Evolutionary conservation across 2,113 vertebrate genomes (phyloP).

Genomic region (Oenanthe oenanthe): DNA sequence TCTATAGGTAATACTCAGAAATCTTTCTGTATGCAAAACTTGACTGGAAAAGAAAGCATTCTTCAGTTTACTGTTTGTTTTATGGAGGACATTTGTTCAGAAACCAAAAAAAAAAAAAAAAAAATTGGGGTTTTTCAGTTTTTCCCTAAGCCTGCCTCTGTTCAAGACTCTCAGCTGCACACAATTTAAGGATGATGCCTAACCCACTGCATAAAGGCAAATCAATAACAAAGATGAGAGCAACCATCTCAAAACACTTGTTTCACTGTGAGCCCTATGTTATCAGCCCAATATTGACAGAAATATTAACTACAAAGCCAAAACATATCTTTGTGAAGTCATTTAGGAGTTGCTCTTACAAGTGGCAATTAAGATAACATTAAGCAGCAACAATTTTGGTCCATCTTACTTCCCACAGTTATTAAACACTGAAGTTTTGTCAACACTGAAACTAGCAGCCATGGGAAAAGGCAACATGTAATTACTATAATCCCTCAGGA

Average conservation of each 20-base stretch:
- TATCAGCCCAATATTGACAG: neutral
- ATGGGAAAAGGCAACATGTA: neutral
- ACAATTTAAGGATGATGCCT: neutral
- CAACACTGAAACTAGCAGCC: neutral
- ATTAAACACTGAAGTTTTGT: neutral
- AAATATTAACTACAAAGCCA: neutral
- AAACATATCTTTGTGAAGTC: neutral
- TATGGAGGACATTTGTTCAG: neutral
- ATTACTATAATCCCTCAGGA: neutral
- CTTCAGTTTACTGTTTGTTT: neutral
- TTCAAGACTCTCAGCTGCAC: neutral
- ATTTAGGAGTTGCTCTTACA: neutral
- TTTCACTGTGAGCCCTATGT: neutral
- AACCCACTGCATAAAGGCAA: neutral
- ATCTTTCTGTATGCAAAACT: neutral
- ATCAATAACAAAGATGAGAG: neutral
- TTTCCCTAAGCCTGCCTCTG: neutral
- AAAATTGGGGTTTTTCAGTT: neutral
- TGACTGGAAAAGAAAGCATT: neutral
- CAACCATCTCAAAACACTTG: neutral
- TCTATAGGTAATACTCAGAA: neutral
- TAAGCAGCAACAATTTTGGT: neutral
- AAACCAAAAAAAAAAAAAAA: neutral
- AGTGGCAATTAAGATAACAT: neutral
- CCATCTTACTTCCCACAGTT: neutral